Conservation (phyloP, 2,113 vertebrate species). For the Coryphaenoides rupestris region DNA sequence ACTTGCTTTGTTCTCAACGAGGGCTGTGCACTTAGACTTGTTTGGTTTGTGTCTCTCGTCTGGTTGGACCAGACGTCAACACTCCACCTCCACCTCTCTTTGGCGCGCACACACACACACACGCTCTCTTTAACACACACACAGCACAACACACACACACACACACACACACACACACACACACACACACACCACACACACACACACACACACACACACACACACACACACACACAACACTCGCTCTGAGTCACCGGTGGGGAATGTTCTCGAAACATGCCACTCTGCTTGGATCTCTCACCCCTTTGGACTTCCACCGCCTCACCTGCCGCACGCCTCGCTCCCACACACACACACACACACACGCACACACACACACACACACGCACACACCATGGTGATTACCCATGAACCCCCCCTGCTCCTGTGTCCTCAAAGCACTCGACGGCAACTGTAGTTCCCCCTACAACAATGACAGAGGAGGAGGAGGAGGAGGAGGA, state of each 20-base stretch:
- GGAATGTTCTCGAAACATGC: constrained; percentile 45
- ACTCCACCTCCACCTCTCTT: no score
- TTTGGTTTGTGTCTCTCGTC: no score
- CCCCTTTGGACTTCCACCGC: neutral
- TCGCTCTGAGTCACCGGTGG: constrained; percentile 36
- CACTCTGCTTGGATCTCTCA: constrained; percentile 16
- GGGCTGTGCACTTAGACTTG: no score
- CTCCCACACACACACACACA: no score
- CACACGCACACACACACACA: no score
- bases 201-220: no score
- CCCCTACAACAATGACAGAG: constrained; percentile 62
- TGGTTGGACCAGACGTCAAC: no score
- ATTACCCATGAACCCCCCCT: constrained; percentile 20
- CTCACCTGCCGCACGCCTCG: constrained; percentile 14
- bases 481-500: constrained; percentile 2
- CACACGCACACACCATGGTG: constrained; percentile 15
- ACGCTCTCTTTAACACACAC: no score
- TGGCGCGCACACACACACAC: no score
- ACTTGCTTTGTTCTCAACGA: no score
- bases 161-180: constrained; percentile 21
- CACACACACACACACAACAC: constrained; percentile 5
- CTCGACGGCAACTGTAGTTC: constrained; percentile 9
- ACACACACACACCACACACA: no score
- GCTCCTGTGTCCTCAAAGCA: constrained; percentile 45
- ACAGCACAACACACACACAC: no score